Evolutionary conservation across 2,113 vertebrate genomes (phyloP).

Genomic region (Motacilla alba): DNA sequence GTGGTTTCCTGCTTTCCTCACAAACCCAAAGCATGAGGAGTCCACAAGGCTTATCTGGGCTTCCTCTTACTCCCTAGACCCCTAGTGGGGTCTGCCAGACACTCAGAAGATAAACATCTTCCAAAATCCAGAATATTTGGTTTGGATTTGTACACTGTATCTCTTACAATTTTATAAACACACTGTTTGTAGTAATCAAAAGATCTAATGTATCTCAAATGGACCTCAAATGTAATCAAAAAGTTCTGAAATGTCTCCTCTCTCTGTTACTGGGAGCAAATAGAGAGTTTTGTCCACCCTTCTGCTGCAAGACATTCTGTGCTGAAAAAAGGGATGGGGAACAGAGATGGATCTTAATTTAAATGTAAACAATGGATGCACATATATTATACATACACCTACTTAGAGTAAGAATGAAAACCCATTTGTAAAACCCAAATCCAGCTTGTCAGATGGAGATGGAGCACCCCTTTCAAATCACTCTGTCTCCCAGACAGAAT

Average conservation of each 20-base stretch:
- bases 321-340: background rate
- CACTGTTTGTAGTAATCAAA: background rate
- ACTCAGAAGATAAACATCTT: background rate
- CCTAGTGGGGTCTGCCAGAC: background rate
- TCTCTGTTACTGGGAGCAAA: background rate
- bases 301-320: background rate
- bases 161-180: background rate
- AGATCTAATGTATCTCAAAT: background rate
- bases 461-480: background rate
- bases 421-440: background rate
- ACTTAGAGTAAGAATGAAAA: background rate
- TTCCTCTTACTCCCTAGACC: background rate
- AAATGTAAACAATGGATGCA: background rate
- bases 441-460: background rate
- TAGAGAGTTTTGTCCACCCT: background rate
- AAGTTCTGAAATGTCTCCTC: background rate
- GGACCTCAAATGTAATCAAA: background rate
- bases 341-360: background rate
- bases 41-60: background rate
- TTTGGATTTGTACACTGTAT: background rate
- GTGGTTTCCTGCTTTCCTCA: background rate
- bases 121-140: background rate
- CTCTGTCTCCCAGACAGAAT: background rate
- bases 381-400: background rate
- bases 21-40: background rate